Base-by-base conservation (phyloP, 1,140 invertebrate genomes). In the Zaprionus nigranus region DNA sequence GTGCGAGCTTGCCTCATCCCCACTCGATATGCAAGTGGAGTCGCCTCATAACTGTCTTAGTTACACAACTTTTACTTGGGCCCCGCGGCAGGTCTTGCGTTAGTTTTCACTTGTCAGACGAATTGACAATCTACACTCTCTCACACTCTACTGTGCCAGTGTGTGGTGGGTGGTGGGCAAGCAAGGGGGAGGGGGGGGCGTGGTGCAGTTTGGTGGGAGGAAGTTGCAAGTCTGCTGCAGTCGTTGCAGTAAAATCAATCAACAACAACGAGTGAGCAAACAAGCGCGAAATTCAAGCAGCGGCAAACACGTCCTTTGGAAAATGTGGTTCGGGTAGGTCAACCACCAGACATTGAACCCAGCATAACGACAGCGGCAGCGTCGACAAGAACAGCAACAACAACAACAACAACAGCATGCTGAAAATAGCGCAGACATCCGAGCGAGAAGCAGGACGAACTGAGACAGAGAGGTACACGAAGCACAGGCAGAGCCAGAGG, bases 321-420 rank as follows among this genome's bases (percentile, higher is more conserved):
- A 84, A 88, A 61, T 59, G 51, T 36, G 79, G 87, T 83, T 75
- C 85, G 88, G 87, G 88, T 91, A 91, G 88, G 88, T 91, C 88
- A 91, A 91, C 88, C 87, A 91, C 88, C 88, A 91, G 88, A 91
- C 88, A 82, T 91, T 91, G 88, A 91, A 91, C 88, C 71, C 80
- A 71, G 62, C 66, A 38, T 36, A 46, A 60, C 60, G 60, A 49
- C 38, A 49, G 28, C 30, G 24, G 22, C n/a, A n/a, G n/a, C 49
- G 15, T n/a, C 40, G 15, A 43, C 40, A 43, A 43, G 40, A 26
- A 53, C 68, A 49, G 67, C 66, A 82, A 62, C 49, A 54, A 54
- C 28, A 34, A 11, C 28, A 34, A 11, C 22, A 64, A 40, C 30
- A 65, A 59, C 59, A 63, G 28, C 40, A 59, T 46, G 63, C 53